phyloP scores from a whole-genome alignment of 2,113 vertebrate genomes.

The Myotis yumanensis region DNA sequence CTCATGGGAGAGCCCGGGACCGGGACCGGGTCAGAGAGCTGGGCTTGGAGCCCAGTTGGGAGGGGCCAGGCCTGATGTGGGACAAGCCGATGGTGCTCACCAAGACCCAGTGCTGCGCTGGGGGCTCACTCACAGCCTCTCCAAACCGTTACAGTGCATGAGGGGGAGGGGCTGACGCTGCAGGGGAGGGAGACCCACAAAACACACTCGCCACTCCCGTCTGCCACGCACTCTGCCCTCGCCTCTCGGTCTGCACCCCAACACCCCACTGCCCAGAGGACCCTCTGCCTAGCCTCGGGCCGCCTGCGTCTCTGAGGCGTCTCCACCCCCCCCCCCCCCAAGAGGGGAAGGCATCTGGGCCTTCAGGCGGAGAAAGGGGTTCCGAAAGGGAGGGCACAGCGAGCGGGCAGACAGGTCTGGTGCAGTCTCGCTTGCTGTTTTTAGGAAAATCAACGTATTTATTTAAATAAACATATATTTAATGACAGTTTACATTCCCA shows the following conservation, averaged over 20 bases:
- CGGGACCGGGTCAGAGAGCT: neutral
- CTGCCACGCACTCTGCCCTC: neutral
- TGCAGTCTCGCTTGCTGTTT: neutral
- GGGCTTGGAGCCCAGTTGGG: neutral
- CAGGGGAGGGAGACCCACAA: too few species aligned
- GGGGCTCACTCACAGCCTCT: neutral
- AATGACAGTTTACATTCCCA: neutral
- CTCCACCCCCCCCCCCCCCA: too few species aligned
- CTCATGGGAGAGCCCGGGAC: neutral
- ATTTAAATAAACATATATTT: neutral
- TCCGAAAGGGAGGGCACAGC: neutral
- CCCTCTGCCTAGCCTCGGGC: neutral
- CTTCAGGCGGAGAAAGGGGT: neutral
- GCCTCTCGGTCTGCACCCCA: neutral
- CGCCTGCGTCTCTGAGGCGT: neutral
- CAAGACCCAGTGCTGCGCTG: neutral
- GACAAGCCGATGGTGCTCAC: neutral
- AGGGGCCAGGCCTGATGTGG: neutral
- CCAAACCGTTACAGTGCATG: neutral
- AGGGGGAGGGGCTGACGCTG: neutral
- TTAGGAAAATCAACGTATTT: neutral
- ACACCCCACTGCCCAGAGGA: neutral
- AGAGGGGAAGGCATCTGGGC: neutral
- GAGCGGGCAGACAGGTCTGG: neutral
- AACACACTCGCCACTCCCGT: accelerated